Percentiles rank a stretch among this genome's conserved stretches.
phyloP scores from a whole-genome alignment of 2,888 invertebrate genomes.

The Colletes collaris region DNA sequence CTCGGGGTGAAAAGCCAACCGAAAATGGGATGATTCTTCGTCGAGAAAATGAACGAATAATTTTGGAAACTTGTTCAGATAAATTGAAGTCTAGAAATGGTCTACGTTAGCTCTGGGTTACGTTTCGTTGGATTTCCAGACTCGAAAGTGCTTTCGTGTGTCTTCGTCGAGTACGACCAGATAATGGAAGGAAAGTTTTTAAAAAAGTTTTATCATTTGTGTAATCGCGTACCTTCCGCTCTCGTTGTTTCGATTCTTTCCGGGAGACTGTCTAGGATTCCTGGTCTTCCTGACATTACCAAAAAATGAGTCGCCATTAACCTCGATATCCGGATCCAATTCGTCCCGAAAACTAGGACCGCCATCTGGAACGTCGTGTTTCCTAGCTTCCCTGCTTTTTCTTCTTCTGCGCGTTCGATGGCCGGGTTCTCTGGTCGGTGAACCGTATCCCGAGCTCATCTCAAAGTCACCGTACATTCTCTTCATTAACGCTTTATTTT shows the following conservation, averaged over 20 bases:
- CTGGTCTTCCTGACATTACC: slow-evolving; percentile 85
- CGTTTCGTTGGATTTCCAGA: too few species aligned
- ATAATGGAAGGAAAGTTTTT: too few species aligned
- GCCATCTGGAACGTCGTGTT: slow-evolving; percentile 76
- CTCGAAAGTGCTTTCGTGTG: too few species aligned
- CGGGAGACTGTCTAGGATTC: slow-evolving; percentile 84
- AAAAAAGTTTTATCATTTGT: too few species aligned
- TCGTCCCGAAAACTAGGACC: slow-evolving; percentile 71
- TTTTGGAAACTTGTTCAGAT: too few species aligned
- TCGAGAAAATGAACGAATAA: too few species aligned
- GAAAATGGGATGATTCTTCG: too few species aligned
- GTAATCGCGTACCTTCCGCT: slow-evolving; percentile 83
- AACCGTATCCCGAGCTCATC: slow-evolving; percentile 85
- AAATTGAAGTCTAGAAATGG: too few species aligned
- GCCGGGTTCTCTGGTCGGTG: slow-evolving; percentile 82
- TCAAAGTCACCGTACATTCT: slow-evolving; percentile 97
- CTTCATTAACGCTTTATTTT: slow-evolving; percentile 96
- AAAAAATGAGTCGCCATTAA: slow-evolving; percentile 85
- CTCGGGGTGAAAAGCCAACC: too few species aligned
- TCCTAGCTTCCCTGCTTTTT: slow-evolving; percentile 62
- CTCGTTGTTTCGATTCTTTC: slow-evolving; percentile 84
- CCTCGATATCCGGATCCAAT: slow-evolving; percentile 80
- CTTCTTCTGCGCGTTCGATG: slow-evolving; percentile 71
- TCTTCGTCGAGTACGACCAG: too few species aligned
- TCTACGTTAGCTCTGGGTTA: too few species aligned